These are phyloP conservation scores for Gnatocerus cornutus DNA, from an alignment of 2,888 invertebrate genomes.

Conservation along the genomic window DNA sequence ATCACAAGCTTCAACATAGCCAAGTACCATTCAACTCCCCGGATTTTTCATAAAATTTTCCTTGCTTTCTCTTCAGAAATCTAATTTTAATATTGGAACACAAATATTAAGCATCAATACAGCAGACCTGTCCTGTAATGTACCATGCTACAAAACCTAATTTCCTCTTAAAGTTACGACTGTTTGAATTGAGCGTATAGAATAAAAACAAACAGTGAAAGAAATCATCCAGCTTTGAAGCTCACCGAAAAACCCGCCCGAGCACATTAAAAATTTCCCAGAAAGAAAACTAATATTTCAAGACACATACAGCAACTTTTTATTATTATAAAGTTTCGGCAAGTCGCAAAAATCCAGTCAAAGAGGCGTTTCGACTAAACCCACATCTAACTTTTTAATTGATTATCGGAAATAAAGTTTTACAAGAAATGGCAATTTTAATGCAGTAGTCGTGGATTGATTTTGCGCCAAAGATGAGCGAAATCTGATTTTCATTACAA, in stretches of 20 bases:
- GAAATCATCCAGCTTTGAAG: constrained; percentile 21
- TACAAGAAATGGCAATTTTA: constrained; percentile 16
- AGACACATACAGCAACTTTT: constrained; percentile 51
- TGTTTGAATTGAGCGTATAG: constrained; percentile 17
- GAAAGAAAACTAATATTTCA: constrained; percentile 62
- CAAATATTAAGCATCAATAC: constrained; percentile 18
- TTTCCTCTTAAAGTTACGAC: background rate
- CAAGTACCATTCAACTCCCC: background rate
- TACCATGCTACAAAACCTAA: constrained; percentile 6
- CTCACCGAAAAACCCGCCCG: constrained; percentile 13
- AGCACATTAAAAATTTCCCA: constrained; percentile 59
- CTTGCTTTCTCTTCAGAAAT: background rate
- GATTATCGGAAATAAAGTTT: constrained; percentile 38
- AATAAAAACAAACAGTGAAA: constrained; percentile 30
- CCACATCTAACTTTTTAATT: constrained; percentile 39
- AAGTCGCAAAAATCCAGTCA: constrained; percentile 5
- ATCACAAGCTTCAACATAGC: background rate
- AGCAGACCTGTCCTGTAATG: background rate
- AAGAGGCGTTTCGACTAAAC: constrained; percentile 2
- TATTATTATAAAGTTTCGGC: constrained; percentile 44
- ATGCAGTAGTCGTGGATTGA: constrained; percentile 10
- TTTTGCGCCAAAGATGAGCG: background rate
- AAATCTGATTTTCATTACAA: constrained; percentile 30
- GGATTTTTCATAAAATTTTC: constrained; percentile 1
- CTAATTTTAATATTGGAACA: constrained; percentile 4